Evolutionary conservation across 2,888 invertebrate genomes (phyloP), one percentile per base, ranked within the genome.

Genomic region (Antheraea assamensis): DNA sequence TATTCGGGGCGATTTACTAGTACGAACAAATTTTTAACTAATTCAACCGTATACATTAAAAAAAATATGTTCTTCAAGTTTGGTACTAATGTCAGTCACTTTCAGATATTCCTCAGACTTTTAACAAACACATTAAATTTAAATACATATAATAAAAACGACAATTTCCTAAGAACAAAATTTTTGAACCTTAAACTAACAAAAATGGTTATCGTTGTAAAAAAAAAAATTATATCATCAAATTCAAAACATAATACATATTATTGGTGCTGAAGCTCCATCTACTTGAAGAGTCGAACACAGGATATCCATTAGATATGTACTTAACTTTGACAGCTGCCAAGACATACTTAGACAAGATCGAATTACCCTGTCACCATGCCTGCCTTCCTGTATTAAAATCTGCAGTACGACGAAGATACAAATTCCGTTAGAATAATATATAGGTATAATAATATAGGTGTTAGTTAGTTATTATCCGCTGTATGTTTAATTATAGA

Each of bases 281-380:
- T 82, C 83, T 83, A 85, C 87, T 87, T 84, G 86, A 81, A 76
- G 78, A 82, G 78, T 74, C 82, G 85, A 86, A 92, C 92, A 92
- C 84, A 89, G 88, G 88, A 91, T 90, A 89, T 90, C 92, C 93
- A 93, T 92, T 93, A 92, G 89, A 85, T 86, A 82, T 83, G 84
- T 90, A 89, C 88, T 90, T 88, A 86, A 82, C 85, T 88, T 35
- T 88, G 91, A 91, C 91, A 89, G 89, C 85, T 82, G 80, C 81
- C 85, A 68, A 68, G 87, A 81, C 82, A 81, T 85, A 82, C 85
- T 82, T 80, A 84, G 84, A 84, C 88, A 86, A 88, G 90, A 92
- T 93, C 89, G 86, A 89, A 91, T 92, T 92, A 92, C 92, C 83
- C 85, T 49, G 72, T 68, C 72, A 47, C 74, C 21, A 47, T 68